Conservation (phyloP, 2,113 vertebrate species). For the Parotia lawesii region DNA sequence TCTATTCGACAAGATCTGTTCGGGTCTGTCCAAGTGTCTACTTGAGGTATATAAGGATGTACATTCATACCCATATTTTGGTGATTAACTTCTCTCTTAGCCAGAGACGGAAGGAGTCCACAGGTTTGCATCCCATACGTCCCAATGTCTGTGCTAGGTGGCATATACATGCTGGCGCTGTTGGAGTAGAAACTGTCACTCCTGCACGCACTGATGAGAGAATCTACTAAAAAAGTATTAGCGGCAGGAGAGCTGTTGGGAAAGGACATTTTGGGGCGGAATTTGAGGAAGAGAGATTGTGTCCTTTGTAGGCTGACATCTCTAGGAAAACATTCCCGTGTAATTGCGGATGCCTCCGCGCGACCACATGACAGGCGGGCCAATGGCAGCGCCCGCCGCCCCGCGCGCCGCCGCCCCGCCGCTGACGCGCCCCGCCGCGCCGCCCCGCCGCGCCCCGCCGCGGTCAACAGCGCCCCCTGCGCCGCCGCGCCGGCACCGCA, state of each 20-base stretch:
- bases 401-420: slow-evolving; percentile 82
- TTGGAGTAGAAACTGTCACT: slow-evolving; percentile 97
- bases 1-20: slow-evolving; percentile 94
- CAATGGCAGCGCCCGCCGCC: slow-evolving; percentile 98
- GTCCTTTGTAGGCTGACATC: slow-evolving; percentile 99
- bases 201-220: slow-evolving; percentile 96
- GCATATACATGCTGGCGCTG: slow-evolving; percentile 98
- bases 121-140: slow-evolving; percentile 99
- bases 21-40: slow-evolving; percentile 97
- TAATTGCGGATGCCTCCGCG: slow-evolving; percentile 95
- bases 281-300: slow-evolving; percentile 93
- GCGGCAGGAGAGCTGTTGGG: slow-evolving; percentile 97
- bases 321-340: slow-evolving; percentile 99
- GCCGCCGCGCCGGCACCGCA: no score
- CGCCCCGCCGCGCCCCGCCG: no score
- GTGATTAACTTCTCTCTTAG: slow-evolving; percentile 97
- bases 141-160: slow-evolving; percentile 94
- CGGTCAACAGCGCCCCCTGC: no score
- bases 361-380: slow-evolving; percentile 97
- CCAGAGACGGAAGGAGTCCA: slow-evolving; percentile 98
- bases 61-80: slow-evolving; percentile 98
- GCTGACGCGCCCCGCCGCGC: slow-evolving; percentile 7
- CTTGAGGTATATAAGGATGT: slow-evolving; percentile 98
- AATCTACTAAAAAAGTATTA: slow-evolving; percentile 98
- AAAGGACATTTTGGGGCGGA: slow-evolving; percentile 98